These are phyloP conservation scores for Drosophila nasuta DNA, from an alignment of 1,140 invertebrate species.

Conservation along the genomic window DNA sequence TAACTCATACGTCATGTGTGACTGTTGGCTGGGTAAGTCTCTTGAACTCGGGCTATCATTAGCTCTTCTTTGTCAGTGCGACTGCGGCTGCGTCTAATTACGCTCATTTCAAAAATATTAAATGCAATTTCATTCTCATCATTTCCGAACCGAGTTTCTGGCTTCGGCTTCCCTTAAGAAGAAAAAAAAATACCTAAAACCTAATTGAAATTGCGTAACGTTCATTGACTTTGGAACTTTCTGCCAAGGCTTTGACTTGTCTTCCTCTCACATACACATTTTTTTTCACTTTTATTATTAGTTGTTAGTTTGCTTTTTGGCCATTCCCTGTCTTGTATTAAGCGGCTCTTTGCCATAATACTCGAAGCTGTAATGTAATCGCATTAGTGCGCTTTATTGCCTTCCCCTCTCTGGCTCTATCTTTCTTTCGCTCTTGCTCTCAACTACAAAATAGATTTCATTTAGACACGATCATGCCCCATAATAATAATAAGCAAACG, in stretches of 20 bases:
- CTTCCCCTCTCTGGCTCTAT: slow-evolving; percentile 1
- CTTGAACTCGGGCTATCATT: slow-evolving; percentile 51
- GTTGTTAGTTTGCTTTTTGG: slow-evolving; percentile 51
- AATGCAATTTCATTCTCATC: slow-evolving; percentile 82
- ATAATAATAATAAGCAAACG: slow-evolving; percentile 72
- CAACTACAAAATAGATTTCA: slow-evolving; percentile 72
- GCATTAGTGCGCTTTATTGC: slow-evolving; percentile 75
- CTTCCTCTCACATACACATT: slow-evolving; percentile 21
- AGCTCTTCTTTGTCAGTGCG: slow-evolving; percentile 34
- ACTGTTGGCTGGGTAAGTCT: slow-evolving; percentile 56
- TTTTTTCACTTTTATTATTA: slow-evolving; percentile 80
- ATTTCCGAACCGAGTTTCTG: slow-evolving; percentile 59
- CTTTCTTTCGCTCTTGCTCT: not conserved
- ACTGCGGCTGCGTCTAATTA: slow-evolving; percentile 56
- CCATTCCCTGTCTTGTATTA: slow-evolving; percentile 53
- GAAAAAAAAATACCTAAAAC: slow-evolving; percentile 24
- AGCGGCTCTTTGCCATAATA: slow-evolving; percentile 55
- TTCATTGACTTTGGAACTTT: slow-evolving; percentile 80
- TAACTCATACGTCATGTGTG: slow-evolving; percentile 11
- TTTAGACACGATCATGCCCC: slow-evolving; percentile 79
- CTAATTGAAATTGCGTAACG: slow-evolving; percentile 84
- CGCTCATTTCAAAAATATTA: slow-evolving; percentile 64
- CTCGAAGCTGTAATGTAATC: slow-evolving; percentile 75
- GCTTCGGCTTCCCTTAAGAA: slow-evolving; percentile 25
- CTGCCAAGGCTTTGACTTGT: slow-evolving; percentile 43